These are phyloP conservation scores for Castor canadensis DNA, from an alignment of 2,113 vertebrate genomes.

Conservation along the genomic window DNA sequence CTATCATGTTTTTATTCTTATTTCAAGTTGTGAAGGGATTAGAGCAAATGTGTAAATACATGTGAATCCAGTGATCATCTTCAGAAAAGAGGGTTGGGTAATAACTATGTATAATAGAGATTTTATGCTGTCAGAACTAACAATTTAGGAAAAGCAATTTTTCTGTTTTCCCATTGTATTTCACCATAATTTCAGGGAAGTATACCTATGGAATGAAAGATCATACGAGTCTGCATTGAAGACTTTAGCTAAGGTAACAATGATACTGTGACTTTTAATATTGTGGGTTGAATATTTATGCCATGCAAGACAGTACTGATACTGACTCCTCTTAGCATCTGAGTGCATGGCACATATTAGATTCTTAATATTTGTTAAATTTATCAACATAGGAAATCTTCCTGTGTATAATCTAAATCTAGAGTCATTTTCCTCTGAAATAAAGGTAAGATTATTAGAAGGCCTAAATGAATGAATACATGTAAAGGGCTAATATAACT, in stretches of 20 bases:
- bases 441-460: background rate
- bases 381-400: background rate
- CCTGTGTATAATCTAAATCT: background rate
- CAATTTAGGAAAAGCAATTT: background rate
- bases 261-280: background rate
- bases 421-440: slow-evolving; percentile 9
- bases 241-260: background rate
- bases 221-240: background rate
- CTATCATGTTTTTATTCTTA: background rate
- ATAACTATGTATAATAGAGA: background rate
- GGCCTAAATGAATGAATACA: background rate
- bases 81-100: background rate
- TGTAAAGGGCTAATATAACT: background rate
- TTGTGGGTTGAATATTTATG: background rate
- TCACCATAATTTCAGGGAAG: background rate
- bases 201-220: background rate
- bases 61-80: background rate
- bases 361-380: background rate
- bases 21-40: background rate
- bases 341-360: background rate
- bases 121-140: background rate
- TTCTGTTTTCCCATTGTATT: background rate
- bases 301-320: no score
- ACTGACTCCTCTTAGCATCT: background rate
- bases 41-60: background rate